Conservation (phyloP, 2,888 invertebrate genomes). For the Spicauda simplicius region DNA sequence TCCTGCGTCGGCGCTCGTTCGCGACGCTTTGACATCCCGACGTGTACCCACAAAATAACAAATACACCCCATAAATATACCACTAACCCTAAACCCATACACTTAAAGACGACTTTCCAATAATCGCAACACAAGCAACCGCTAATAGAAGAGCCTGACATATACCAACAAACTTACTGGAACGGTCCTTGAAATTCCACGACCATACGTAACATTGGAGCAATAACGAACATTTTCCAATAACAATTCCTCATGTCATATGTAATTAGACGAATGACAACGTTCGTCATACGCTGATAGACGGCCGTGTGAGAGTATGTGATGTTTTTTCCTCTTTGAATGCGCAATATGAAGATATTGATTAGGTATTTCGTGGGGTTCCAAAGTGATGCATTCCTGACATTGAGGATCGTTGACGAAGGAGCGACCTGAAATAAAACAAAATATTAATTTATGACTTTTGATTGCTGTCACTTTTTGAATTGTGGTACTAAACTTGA, state of each 20-base stretch:
- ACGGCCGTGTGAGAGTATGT: constrained; percentile 73
- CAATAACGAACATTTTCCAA: constrained; percentile 6
- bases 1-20: constrained; percentile 83
- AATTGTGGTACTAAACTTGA: not conserved
- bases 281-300: constrained; percentile 78
- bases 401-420: constrained; percentile 19
- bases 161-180: constrained; percentile 9
- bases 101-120: constrained; percentile 47
- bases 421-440: constrained; percentile 7
- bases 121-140: constrained; percentile 14
- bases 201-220: not conserved
- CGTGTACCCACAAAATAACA: constrained; percentile 51
- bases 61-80: constrained; percentile 36
- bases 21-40: constrained; percentile 85
- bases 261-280: constrained; percentile 25
- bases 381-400: constrained; percentile 24
- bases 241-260: constrained; percentile 7
- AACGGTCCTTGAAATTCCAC: not conserved
- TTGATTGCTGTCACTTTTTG: not conserved
- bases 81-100: constrained; percentile 45
- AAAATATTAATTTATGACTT: not conserved
- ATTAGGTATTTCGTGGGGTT: constrained; percentile 61
- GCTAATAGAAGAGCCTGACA: constrained; percentile 39
- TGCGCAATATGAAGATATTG: constrained; percentile 80
- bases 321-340: constrained; percentile 58